Conservation (phyloP, 2,113 vertebrate genomes). For the Dendropsophus ebraccatus region DNA sequence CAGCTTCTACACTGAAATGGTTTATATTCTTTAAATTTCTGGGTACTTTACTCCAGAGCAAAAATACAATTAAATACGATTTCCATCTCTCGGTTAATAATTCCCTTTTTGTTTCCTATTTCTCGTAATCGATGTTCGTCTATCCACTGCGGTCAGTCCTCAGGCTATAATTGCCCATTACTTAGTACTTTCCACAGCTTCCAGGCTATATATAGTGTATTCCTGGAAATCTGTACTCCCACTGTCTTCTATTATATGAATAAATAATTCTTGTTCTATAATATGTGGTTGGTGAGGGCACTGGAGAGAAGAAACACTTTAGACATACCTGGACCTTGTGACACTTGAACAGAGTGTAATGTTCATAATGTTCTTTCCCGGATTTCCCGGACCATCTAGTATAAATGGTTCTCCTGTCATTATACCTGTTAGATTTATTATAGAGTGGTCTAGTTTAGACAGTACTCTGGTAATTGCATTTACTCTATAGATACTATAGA, state of each 20-base stretch:
- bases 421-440: too few relatives aligned
- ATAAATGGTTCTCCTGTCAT: too few relatives aligned
- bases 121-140: neutral
- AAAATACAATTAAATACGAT: neutral
- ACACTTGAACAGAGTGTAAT: too few relatives aligned
- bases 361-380: too few relatives aligned
- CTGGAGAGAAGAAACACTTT: neutral
- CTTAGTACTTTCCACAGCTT: neutral
- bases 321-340: too few relatives aligned
- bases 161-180: neutral
- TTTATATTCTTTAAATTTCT: neutral
- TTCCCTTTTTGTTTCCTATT: neutral
- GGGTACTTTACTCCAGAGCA: neutral
- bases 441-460: too few relatives aligned
- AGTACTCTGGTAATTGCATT: too few relatives aligned
- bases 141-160: neutral
- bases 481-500: too few relatives aligned
- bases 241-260: neutral
- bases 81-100: neutral
- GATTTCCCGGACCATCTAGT: too few relatives aligned
- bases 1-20: neutral
- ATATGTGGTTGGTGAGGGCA: neutral
- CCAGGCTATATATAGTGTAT: neutral
- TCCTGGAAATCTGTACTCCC: neutral
- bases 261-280: neutral